Conservation (phyloP, 2,113 vertebrate species). For the Syngnathus floridae region DNA sequence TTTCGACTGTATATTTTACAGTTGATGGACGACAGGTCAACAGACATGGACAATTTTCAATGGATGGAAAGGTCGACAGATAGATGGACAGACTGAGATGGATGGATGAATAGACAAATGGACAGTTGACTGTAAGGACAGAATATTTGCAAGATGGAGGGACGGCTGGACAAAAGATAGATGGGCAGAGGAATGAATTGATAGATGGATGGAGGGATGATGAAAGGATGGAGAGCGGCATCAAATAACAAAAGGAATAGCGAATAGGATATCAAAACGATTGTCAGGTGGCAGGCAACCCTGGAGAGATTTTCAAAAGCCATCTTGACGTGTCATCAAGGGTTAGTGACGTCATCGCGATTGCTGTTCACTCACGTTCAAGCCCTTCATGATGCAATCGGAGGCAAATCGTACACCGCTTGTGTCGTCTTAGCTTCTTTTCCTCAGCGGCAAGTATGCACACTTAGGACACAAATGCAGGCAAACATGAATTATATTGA, state of each 20-base stretch:
- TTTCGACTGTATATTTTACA: background rate
- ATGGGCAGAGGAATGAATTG: background rate
- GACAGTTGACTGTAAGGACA: no score
- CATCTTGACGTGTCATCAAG: background rate
- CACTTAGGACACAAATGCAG: background rate
- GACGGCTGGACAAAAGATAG: background rate
- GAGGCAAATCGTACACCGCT: background rate
- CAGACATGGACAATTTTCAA: background rate
- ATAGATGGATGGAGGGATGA: no score
- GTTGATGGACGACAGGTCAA: background rate
- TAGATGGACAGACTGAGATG: background rate
- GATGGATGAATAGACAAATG: background rate
- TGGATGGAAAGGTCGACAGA: background rate
- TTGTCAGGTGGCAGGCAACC: no score
- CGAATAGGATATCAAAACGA: background rate
- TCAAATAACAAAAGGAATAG: background rate
- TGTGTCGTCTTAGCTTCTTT: background rate
- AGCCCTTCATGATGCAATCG: conserved; percentile 1
- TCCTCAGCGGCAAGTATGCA: background rate
- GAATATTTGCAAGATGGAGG: no score
- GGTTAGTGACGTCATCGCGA: background rate
- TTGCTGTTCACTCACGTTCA: background rate
- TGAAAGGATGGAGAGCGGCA: background rate
- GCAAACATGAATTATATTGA: background rate
- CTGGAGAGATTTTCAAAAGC: background rate